These are phyloP conservation scores for Geophilus truncorum DNA, from an alignment of 2,888 invertebrate genomes.

Conservation along the genomic window DNA sequence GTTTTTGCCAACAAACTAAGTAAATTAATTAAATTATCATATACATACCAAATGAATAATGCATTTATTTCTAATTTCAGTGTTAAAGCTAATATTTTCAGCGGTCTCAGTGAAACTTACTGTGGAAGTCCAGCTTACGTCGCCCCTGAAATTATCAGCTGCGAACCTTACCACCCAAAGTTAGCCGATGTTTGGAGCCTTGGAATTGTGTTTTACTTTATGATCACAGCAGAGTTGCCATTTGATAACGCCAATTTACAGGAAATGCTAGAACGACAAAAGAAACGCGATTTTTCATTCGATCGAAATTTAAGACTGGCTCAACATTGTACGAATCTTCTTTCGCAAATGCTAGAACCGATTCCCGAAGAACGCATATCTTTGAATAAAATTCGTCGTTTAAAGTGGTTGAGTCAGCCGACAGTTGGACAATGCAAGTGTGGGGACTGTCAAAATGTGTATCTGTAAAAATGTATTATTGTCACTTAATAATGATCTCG, in stretches of 20 bases:
- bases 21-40: neutral
- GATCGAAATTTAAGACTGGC: neutral
- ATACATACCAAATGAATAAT: neutral
- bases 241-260: neutral
- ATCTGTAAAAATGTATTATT: neutral
- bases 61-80: neutral
- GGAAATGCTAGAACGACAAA: neutral
- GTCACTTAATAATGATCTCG: neutral
- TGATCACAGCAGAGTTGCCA: neutral
- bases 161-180: constrained; percentile 17
- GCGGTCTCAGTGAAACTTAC: too few species aligned
- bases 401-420: neutral
- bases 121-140: constrained; percentile 29
- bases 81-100: too few species aligned
- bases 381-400: neutral
- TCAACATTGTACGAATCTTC: neutral
- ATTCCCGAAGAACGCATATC: neutral
- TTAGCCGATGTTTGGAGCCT: constrained; percentile 27
- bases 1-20: neutral
- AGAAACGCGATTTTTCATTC: neutral
- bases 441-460: neutral
- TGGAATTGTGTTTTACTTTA: constrained; percentile 18
- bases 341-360: neutral
- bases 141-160: constrained; percentile 20
- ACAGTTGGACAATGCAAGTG: neutral